A percentile compares a stretch with the other conserved stretches of the same genome.
phyloP scores from a whole-genome alignment of 2,888 invertebrate species.

The Anaspis maculata region DNA sequence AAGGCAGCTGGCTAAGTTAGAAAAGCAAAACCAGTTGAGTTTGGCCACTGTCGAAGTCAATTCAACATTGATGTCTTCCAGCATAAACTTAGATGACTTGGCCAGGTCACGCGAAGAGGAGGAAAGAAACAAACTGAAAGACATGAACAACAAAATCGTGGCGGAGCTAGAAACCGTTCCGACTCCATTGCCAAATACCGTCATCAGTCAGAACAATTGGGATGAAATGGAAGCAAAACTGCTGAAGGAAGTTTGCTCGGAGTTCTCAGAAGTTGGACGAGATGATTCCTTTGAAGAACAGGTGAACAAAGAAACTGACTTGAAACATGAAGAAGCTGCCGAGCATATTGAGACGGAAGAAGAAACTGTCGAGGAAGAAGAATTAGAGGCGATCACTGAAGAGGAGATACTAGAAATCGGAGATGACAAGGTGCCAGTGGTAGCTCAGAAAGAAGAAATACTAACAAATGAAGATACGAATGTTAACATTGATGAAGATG shows the following conservation, averaged over 20 bases:
- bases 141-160: conserved; percentile 4
- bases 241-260: conserved; percentile 25
- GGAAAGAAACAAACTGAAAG: no score
- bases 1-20: conserved; percentile 54
- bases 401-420: not conserved
- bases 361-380: not conserved
- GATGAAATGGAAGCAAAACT: conserved; percentile 38
- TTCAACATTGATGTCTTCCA: conserved; percentile 6
- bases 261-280: conserved; percentile 7
- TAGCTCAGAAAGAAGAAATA: not conserved
- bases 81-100: conserved; percentile 10
- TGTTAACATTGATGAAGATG: no score
- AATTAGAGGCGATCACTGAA: not conserved
- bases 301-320: not conserved
- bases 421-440: not conserved
- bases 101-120: conserved; percentile 1
- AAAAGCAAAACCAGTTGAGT: conserved; percentile 40
- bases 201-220: conserved; percentile 37
- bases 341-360: not conserved
- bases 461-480: not conserved
- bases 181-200: conserved; percentile 20
- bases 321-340: not conserved
- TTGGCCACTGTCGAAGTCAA: conserved; percentile 22
- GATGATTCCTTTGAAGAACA: conserved; percentile 1
- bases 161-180: conserved; percentile 5